Conservation (phyloP, 2,888 invertebrate genomes). For the Hydriomena furcata region DNA sequence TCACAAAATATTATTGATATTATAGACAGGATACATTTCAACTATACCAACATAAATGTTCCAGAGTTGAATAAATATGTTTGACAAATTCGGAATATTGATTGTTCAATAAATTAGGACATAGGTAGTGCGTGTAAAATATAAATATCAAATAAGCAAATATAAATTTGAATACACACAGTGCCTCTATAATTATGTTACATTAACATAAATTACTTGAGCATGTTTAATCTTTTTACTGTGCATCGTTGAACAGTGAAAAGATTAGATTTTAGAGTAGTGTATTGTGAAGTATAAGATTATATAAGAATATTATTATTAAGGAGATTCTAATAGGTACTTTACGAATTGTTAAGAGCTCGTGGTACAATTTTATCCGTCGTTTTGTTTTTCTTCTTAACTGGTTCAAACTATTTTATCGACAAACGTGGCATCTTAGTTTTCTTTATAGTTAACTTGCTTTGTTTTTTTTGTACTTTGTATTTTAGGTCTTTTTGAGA, state of each 20-base stretch:
- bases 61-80: constrained; percentile 21
- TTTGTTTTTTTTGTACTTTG: constrained; percentile 44
- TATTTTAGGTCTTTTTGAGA: constrained; percentile 57
- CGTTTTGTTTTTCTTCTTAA: constrained; percentile 42
- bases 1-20: constrained; percentile 13
- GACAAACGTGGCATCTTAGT: constrained; percentile 50
- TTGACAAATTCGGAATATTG: constrained; percentile 31
- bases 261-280: constrained; percentile 75
- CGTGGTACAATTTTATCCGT: constrained; percentile 60
- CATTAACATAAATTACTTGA: constrained; percentile 83
- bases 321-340: constrained; percentile 63
- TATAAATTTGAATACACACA: constrained; percentile 81
- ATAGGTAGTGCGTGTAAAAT: constrained; percentile 60
- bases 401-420: constrained; percentile 40
- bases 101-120: constrained; percentile 49
- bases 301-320: constrained; percentile 65
- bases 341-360: constrained; percentile 57
- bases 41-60: constrained; percentile 26
- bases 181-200: constrained; percentile 85
- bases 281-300: constrained; percentile 69
- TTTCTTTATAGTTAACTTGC: constrained; percentile 48
- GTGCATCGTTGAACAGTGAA: constrained; percentile 57
- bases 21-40: constrained; percentile 24
- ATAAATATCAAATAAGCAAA: constrained; percentile 62
- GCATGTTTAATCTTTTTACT: constrained; percentile 77